Percentiles rank a stretch among this genome's conserved stretches.
These are phyloP conservation scores for Thunnus thynnus DNA, from an alignment of 2,113 vertebrate species.

Conservation along the genomic window DNA sequence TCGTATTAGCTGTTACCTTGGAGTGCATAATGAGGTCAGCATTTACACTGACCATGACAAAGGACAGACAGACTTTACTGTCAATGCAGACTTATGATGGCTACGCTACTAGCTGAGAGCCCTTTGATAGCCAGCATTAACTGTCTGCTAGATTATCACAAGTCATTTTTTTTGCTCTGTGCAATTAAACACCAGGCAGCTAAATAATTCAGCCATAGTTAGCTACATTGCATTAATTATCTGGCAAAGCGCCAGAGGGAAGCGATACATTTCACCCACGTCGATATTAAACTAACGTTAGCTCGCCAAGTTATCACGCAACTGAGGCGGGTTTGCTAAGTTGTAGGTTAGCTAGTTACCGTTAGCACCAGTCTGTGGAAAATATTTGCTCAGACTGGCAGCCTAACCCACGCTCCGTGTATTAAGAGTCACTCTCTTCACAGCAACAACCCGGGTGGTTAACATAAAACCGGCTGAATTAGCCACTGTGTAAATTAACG, in stretches of 20 bases:
- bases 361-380: conserved; percentile 1
- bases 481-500: not conserved
- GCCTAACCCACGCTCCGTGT: not conserved
- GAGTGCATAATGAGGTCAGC: not conserved
- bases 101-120: conserved; percentile 22
- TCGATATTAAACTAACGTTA: not conserved
- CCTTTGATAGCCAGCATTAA: not conserved
- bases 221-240: not conserved
- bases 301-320: conserved; percentile 53
- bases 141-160: not conserved
- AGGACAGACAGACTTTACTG: not conserved
- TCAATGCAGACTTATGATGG: conserved; percentile 42
- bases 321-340: conserved; percentile 51
- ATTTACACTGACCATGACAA: not conserved
- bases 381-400: not conserved
- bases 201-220: not conserved
- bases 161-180: rapidly evolving
- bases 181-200: no score
- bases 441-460: rapidly evolving
- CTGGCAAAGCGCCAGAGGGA: no score
- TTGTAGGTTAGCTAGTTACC: conserved; percentile 31
- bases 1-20: no score
- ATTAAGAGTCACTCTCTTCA: not conserved
- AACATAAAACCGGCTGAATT: not conserved
- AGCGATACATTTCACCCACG: rapidly evolving